Base-by-base conservation (phyloP, 2,888 invertebrate genomes). In the Drosophila leonis region DNA sequence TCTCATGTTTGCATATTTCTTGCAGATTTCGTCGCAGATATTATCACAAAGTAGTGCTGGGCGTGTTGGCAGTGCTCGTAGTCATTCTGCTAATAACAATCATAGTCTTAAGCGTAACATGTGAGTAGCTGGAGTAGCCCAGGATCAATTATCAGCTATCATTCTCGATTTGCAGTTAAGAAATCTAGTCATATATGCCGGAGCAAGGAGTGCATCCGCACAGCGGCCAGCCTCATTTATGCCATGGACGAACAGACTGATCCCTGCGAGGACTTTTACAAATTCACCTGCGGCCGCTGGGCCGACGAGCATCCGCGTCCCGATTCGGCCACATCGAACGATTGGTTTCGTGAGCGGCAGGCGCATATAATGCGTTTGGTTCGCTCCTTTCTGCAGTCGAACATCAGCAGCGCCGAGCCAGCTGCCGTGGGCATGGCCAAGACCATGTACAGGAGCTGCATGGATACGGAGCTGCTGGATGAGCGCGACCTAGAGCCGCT, bases 181-280 rank as follows among this genome's bases (percentile, higher is more conserved):
- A 89, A 80, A 75, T 77, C 90, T 41, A 80, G 68, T 63, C 62
- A 27, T 59, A 82, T 90, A 41, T 97, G 96, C 84, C 94, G 94
- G 60, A 95, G 94, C 31, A 94, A 94, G 65, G 95, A 96, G 90
- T 97, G 97, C 83, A 93, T 97, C 41, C 94, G 96, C 33, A 94
- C 95, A 74, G 96, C 97, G 10, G 95, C 96, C 24, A 96, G 95
- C 92, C 94, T 97, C 39, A 94, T 96, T 20, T 94, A 95, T 49
- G 95, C 97, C 13, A 96, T 97, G 95, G 96, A 97, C 91, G 92
- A 92, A 59, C 94, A 94, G 33, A 95, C 94, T 56, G 94, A 97
- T 92, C 97, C 97, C 55, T 97, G 97, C 88, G 95, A 96, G 48
- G 95, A 97, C 93, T 97, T 97, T 93, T 97, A 97, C 92, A 93